Conservation (phyloP, 2,113 vertebrate genomes). For the Anoura caudifer region DNA sequence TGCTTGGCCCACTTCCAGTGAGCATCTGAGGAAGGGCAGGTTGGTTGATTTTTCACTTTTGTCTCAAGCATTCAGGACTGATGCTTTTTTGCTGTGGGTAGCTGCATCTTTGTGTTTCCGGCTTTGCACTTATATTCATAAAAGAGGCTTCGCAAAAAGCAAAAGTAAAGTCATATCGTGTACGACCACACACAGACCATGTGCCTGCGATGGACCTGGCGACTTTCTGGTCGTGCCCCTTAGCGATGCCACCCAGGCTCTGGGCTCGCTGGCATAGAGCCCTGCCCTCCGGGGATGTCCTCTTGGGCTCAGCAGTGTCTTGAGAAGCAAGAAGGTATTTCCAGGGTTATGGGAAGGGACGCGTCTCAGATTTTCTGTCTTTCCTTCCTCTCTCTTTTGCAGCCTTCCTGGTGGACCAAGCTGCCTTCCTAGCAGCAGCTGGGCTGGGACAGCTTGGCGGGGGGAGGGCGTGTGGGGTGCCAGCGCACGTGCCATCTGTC, state of each 20-base stretch:
- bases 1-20: background rate
- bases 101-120: background rate
- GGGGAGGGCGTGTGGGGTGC: background rate
- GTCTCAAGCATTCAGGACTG: background rate
- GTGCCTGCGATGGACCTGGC: background rate
- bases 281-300: no score
- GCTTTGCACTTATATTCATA: background rate
- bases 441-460: background rate
- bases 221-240: no score
- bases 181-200: fast-evolving
- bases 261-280: background rate
- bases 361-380: background rate
- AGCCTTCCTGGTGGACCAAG: background rate
- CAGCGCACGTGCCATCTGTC: slow-evolving; percentile 38
- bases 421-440: slow-evolving; percentile 9
- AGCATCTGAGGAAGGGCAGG: background rate
- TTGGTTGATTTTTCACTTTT: background rate
- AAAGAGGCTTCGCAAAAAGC: background rate
- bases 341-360: background rate
- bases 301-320: background rate
- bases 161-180: fast-evolving
- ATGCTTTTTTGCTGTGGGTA: background rate
- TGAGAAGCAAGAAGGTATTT: background rate
- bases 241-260: background rate
- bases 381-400: background rate